Conservation (phyloP, 1,140 invertebrate genomes). For the Palaemon carinicauda region DNA sequence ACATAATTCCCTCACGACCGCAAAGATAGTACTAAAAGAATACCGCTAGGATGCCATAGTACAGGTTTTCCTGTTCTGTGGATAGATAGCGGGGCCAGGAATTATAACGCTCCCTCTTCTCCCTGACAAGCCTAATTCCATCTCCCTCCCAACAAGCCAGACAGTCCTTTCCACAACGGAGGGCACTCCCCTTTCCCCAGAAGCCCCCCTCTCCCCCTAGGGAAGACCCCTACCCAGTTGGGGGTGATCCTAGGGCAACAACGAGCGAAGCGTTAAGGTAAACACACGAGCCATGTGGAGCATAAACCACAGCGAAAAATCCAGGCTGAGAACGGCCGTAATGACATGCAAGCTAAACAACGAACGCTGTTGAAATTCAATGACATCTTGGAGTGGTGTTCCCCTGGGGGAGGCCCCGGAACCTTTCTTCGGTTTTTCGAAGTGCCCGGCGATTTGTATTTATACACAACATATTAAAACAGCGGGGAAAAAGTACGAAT, state of each 20-base stretch:
- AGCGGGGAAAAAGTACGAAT: too few relatives aligned
- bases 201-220: not conserved
- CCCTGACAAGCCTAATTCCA: too few relatives aligned
- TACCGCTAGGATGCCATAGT: too few relatives aligned
- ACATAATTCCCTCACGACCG: too few relatives aligned
- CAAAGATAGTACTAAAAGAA: too few relatives aligned
- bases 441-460: not conserved
- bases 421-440: not conserved
- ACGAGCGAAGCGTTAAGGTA: conserved; percentile 24
- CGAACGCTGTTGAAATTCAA: conserved; percentile 47
- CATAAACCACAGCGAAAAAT: conserved; percentile 18
- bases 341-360: conserved; percentile 51
- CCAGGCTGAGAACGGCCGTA: conserved; percentile 28
- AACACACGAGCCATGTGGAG: conserved; percentile 38
- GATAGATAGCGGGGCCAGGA: too few relatives aligned
- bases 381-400: conserved; percentile 29
- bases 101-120: too few relatives aligned
- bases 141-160: too few relatives aligned
- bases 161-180: too few relatives aligned
- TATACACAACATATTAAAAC: not conserved
- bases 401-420: not conserved
- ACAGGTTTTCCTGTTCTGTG: too few relatives aligned
- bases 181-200: too few relatives aligned
- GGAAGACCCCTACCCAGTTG: not conserved
- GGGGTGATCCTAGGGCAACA: too few relatives aligned